These are phyloP conservation scores for Pyrgilauda ruficollis DNA, from an alignment of 2,113 vertebrate genomes.

Conservation along the genomic window DNA sequence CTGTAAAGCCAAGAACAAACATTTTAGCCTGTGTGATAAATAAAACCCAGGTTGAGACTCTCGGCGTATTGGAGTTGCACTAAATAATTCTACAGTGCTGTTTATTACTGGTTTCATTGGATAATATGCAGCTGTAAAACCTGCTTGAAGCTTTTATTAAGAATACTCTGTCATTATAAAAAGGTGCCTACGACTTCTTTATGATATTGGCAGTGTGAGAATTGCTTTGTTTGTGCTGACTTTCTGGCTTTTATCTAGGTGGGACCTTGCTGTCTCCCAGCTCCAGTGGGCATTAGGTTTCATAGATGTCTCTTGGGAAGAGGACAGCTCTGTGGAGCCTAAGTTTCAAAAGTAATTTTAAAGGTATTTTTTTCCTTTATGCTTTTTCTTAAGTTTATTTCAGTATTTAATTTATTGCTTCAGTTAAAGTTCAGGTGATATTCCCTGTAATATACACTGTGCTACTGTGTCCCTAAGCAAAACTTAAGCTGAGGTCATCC, in stretches of 20 bases:
- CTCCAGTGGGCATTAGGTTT: background rate
- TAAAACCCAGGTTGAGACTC: slow-evolving; percentile 32
- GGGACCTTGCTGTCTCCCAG: background rate
- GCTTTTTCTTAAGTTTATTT: background rate
- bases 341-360: background rate
- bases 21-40: slow-evolving; percentile 49
- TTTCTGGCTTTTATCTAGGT: background rate
- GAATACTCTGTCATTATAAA: slow-evolving; percentile 55
- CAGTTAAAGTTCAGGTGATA: background rate
- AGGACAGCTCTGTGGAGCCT: background rate
- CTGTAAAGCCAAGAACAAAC: slow-evolving; percentile 37
- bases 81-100: slow-evolving; percentile 55
- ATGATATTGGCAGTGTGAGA: background rate
- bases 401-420: background rate
- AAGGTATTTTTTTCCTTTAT: background rate
- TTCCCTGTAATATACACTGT: background rate
- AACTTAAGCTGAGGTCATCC: background rate
- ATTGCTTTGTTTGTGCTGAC: background rate
- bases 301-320: background rate
- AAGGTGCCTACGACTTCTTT: slow-evolving; percentile 19
- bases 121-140: slow-evolving; percentile 62
- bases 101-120: slow-evolving; percentile 60
- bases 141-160: slow-evolving; percentile 64
- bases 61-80: slow-evolving; percentile 38
- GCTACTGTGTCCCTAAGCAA: background rate